These are phyloP conservation scores for Bemisia tabaci DNA, from an alignment of 1,140 invertebrate genomes.

Conservation along the genomic window DNA sequence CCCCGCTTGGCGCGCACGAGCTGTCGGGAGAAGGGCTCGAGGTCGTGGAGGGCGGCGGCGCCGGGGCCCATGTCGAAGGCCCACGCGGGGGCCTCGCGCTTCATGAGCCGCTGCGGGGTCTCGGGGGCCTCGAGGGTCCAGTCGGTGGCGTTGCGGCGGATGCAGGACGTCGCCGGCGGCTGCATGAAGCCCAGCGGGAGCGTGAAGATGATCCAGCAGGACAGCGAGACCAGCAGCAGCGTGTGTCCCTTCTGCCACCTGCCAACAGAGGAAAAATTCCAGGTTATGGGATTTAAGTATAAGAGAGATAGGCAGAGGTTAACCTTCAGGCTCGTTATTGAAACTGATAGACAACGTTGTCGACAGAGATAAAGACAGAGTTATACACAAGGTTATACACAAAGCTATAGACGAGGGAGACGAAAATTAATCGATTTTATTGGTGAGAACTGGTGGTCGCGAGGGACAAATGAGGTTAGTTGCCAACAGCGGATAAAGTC, in stretches of 20 bases:
- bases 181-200: conserved; percentile 88
- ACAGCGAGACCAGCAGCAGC: conserved; percentile 77
- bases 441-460: too few relatives aligned
- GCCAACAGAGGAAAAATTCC: too few relatives aligned
- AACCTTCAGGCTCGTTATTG: too few relatives aligned
- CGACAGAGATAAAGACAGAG: too few relatives aligned
- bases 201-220: conserved; percentile 94
- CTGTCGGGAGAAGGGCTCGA: not conserved
- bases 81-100: conserved; percentile 19
- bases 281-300: too few relatives aligned
- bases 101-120: conserved; percentile 22
- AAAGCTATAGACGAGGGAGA: too few relatives aligned
- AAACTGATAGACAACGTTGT: too few relatives aligned
- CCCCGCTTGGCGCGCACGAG: conserved; percentile 4
- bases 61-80: not conserved
- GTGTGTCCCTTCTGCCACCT: conserved; percentile 75
- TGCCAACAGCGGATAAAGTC: too few relatives aligned
- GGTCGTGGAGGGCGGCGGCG: not conserved
- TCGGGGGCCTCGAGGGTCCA: conserved; percentile 31
- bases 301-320: too few relatives aligned
- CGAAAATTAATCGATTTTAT: too few relatives aligned
- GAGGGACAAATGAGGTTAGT: too few relatives aligned
- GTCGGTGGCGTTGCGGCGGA: conserved; percentile 56
- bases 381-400: too few relatives aligned
- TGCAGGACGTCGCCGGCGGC: conserved; percentile 78